Percentiles rank a stretch among this genome's conserved stretches.
Evolutionary conservation across 1,140 invertebrate genomes (phyloP).

Genomic region (Copidosoma floridanum): DNA sequence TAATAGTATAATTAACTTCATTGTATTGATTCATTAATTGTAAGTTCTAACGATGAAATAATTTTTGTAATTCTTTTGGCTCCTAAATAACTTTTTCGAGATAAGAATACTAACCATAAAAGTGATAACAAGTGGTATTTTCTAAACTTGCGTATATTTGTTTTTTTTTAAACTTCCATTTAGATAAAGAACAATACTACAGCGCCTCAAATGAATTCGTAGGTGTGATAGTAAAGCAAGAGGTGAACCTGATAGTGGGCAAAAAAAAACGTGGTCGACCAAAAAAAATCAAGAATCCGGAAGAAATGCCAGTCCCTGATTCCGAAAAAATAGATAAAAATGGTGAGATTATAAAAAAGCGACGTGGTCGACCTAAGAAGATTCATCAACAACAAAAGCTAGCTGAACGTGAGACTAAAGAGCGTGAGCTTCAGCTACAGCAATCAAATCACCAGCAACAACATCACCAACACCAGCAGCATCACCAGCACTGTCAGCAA

Average conservation of each 20-base stretch:
- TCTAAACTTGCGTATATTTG: too few species aligned
- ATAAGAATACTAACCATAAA: too few species aligned
- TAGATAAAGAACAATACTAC: too few species aligned
- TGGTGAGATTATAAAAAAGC: conserved; percentile 74
- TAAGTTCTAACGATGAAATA: too few species aligned
- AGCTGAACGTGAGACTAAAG: conserved; percentile 46
- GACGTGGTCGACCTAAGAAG: conserved; percentile 81
- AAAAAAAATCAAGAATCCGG: conserved; percentile 78
- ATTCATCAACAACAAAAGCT: conserved; percentile 59
- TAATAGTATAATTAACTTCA: too few species aligned
- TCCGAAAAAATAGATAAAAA: conserved; percentile 60
- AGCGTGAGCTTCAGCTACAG: conserved; percentile 43
- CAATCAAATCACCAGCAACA: conserved; percentile 43
- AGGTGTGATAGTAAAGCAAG: conserved; percentile 23
- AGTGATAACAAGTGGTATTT: too few species aligned
- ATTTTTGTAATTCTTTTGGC: too few species aligned
- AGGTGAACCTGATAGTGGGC: conserved; percentile 58
- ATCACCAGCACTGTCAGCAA: conserved; percentile 42
- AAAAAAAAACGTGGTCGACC: conserved; percentile 86
- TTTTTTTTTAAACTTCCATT: too few species aligned
- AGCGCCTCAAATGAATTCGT: neutral
- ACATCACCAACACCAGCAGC: conserved; percentile 34
- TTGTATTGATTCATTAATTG: too few species aligned
- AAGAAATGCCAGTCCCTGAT: conserved; percentile 60
- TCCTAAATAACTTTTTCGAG: too few species aligned